Base-by-base conservation (phyloP, 2,888 invertebrate species). In the Axea sp. region DNA sequence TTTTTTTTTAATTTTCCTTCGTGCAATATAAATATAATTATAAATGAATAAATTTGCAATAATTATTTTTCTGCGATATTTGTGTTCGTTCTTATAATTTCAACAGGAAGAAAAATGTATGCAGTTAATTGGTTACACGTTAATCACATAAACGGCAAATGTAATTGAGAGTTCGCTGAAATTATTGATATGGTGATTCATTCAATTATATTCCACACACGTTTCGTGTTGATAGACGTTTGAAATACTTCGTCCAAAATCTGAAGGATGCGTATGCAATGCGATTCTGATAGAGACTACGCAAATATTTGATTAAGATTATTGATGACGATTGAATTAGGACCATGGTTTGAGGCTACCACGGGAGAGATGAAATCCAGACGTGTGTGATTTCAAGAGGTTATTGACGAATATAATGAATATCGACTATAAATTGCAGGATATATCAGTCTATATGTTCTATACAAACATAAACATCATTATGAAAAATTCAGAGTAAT, bases 171-270 rank as follows among this genome's bases (percentile, higher is more conserved):
- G 17, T 33, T 68, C 59, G 49, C 33, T 49, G 28, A 59, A 59
- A 49, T 68, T 68, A 68, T 68, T 59, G 68, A 68, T 68, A 68
- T 68, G 68, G 51, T 51, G 68, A 68, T 68, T 68, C 43, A 59
- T 68, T 68, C 59, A 68, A 68, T 68, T 68, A 68, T 68, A 51
- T 37, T 68, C 35, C n/a, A 57, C 39, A 67, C 43, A 67, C 57
- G 67, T 49, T 57, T 57, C 49, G 33, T 57, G 33, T 67, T 57
- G 67, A 67, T 49, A 67, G 67, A 67, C 57, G 33, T 57, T 57
- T 55, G 55, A 39, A 45, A 65, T 65, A 65, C 65, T 47, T 65
- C 53, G 26, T 14, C 37, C 39, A 6, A 37, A 55, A 55, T 55
- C 65, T 55, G 37, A 55, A 65, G 55, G 55, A 55, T 39, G 7